A percentile compares a stretch with the other conserved stretches of the same genome.
These are phyloP conservation scores for Apomyelois bistriatella DNA, from an alignment of 2,888 invertebrate species.

Conservation along the genomic window DNA sequence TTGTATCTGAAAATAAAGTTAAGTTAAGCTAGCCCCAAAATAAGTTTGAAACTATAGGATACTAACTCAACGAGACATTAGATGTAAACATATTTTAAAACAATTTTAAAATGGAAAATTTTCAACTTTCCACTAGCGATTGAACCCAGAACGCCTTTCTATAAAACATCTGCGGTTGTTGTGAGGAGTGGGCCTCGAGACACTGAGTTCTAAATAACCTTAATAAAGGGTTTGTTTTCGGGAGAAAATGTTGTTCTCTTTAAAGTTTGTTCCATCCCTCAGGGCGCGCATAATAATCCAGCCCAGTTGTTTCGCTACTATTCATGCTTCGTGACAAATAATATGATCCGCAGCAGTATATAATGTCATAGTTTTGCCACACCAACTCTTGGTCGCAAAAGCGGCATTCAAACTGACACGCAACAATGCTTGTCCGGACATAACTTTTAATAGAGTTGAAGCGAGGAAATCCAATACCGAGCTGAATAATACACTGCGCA, in stretches of 20 bases:
- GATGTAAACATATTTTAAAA: too few relatives aligned
- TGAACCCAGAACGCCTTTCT: too few relatives aligned
- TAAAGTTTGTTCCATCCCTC: not conserved
- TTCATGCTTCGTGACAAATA: not conserved
- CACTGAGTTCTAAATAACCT: too few relatives aligned
- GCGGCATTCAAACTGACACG: constrained; percentile 12
- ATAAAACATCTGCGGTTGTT: too few relatives aligned
- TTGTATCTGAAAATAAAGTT: too few relatives aligned
- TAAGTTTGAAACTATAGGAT: too few relatives aligned
- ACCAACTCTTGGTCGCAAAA: not conserved
- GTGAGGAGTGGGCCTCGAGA: too few relatives aligned
- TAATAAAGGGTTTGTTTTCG: not conserved
- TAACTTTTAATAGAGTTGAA: constrained; percentile 56
- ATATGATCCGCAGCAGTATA: not conserved
- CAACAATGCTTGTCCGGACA: constrained; percentile 22
- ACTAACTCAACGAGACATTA: too few relatives aligned
- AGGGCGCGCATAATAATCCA: not conserved
- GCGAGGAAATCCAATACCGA: constrained; percentile 30
- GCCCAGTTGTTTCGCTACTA: not conserved
- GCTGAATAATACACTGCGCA: constrained; percentile 6
- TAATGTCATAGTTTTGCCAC: not conserved
- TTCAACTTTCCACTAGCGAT: too few relatives aligned
- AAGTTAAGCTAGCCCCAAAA: too few relatives aligned
- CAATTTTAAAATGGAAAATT: too few relatives aligned
- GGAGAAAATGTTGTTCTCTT: not conserved